These are phyloP conservation scores for Pristionchus japonicus DNA, from an alignment of 2,888 invertebrate species.

Conservation along the genomic window DNA sequence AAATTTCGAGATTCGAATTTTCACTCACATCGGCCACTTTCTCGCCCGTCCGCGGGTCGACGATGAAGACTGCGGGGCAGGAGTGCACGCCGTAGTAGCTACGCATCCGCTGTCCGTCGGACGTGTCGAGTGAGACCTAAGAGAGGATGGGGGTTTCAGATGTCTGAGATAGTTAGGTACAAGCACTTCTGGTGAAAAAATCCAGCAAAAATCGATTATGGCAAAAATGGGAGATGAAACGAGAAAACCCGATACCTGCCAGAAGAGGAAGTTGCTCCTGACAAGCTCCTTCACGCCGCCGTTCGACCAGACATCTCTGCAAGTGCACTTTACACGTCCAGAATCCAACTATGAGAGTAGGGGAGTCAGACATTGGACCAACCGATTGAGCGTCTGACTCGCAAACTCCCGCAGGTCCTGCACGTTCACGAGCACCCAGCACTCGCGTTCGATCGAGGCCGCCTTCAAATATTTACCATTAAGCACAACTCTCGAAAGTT, in stretches of 20 bases:
- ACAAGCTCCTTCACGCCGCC: conserved; percentile 80
- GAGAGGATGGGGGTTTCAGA: not conserved
- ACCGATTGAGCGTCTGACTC: conserved; percentile 80
- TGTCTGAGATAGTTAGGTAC: no score
- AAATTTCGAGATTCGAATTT: not conserved
- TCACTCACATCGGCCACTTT: conserved; percentile 49
- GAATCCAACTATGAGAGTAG: no score
- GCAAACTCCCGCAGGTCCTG: conserved; percentile 83
- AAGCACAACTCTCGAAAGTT: no score
- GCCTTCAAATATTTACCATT: no score
- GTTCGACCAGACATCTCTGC: conserved; percentile 82
- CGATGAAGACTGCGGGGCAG: conserved; percentile 64
- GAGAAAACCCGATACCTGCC: conserved; percentile 80
- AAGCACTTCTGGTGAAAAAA: no score
- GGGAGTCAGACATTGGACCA: no score
- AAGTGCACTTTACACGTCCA: no score
- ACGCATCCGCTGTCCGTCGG: conserved; percentile 57
- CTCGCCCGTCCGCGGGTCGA: conserved; percentile 68
- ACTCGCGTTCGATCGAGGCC: conserved; percentile 79
- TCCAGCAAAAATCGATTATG: no score
- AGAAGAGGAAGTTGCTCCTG: conserved; percentile 82
- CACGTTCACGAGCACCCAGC: conserved; percentile 84
- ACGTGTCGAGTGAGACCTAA: conserved; percentile 53
- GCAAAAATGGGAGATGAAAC: not conserved
- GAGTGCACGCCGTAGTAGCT: conserved; percentile 57